These are phyloP conservation scores for Ormyrus thymus DNA, from an alignment of 2,888 invertebrate genomes.

Conservation along the genomic window DNA sequence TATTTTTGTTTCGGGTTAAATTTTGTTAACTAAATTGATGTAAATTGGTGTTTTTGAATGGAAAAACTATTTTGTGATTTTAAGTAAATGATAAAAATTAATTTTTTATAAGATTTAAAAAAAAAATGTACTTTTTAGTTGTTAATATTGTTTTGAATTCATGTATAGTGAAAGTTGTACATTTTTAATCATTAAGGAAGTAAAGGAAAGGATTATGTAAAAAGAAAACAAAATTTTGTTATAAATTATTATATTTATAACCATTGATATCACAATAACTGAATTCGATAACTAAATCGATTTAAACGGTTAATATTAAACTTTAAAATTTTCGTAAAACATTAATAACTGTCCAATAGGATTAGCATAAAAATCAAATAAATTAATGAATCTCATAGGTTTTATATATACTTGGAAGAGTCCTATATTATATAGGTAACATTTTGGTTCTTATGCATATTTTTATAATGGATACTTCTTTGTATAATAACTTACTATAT, in stretches of 20 bases:
- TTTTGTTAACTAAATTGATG: not conserved
- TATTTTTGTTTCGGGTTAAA: not conserved
- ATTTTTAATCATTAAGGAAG: not conserved
- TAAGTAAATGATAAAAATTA: not conserved
- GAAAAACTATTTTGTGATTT: too few species aligned
- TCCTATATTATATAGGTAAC: slow-evolving; percentile 50
- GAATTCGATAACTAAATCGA: slow-evolving; percentile 43
- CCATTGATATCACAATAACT: slow-evolving; percentile 52
- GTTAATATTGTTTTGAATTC: not conserved
- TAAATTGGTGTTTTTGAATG: not conserved
- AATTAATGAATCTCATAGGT: slow-evolving; percentile 50
- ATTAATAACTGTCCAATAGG: slow-evolving; percentile 45
- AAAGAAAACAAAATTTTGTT: slow-evolving; percentile 17
- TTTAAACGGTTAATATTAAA: slow-evolving; percentile 44
- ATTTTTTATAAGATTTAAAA: slow-evolving; percentile 3
- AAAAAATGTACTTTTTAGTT: not conserved
- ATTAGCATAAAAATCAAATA: slow-evolving; percentile 48
- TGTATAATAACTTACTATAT: slow-evolving; percentile 40
- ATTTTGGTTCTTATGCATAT: slow-evolving; percentile 45
- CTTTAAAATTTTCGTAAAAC: slow-evolving; percentile 47
- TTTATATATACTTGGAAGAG: slow-evolving; percentile 48
- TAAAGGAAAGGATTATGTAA: not conserved
- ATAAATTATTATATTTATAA: slow-evolving; percentile 55
- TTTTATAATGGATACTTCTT: slow-evolving; percentile 39
- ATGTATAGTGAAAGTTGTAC: not conserved